Evolutionary conservation across 2,888 invertebrate genomes (phyloP), one percentile per base, ranked within the genome.

Genomic region (Microplitis deprimator): DNA sequence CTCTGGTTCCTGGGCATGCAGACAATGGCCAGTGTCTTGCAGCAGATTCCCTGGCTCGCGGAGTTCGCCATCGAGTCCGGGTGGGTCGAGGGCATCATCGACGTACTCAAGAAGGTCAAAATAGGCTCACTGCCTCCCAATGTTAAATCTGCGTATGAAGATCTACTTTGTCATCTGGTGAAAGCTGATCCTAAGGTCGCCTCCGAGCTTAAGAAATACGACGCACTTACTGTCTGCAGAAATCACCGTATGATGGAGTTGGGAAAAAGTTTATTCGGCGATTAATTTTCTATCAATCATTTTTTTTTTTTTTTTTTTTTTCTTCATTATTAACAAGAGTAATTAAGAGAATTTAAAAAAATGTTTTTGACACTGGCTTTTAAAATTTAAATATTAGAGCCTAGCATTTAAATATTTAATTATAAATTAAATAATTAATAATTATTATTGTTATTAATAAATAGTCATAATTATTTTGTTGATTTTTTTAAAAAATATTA

Each of bases 1-100:
- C 91, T 97, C 13, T 97, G 97, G 97, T 97, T 97, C 90, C 91
- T 97, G 79, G 97, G 97, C 29, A 96, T 97, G 96, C 97, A 97
- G 89, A 97, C 97, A 1, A 94, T 97, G 92, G 94, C 96, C 85
- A 93, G 94, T 50, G 94, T 97, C 0, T 90, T 97, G 62, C 93
- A 95, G 17, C 92, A 94, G 79, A 93, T 97, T 79, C 96, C 96
- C 4, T 97, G 97, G 97, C 94, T 97, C 80, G 96, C 96, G 0
- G 96, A 97, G 85, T 97, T 97, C 90, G 95, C 96, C 5, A 94
- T 97, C 79, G 97, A 97, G 85, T 96, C 96, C 87, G 97, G 97
- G n/a, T 97, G 97, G 96, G 95, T 96, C 4, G 94, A 96, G 87
- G 97, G 96, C 10, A 96, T 97, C 76, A 92, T 96, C 73, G 94